phyloP scores from a whole-genome alignment of 1,140 invertebrate genomes.

The Papilio dardanus region DNA sequence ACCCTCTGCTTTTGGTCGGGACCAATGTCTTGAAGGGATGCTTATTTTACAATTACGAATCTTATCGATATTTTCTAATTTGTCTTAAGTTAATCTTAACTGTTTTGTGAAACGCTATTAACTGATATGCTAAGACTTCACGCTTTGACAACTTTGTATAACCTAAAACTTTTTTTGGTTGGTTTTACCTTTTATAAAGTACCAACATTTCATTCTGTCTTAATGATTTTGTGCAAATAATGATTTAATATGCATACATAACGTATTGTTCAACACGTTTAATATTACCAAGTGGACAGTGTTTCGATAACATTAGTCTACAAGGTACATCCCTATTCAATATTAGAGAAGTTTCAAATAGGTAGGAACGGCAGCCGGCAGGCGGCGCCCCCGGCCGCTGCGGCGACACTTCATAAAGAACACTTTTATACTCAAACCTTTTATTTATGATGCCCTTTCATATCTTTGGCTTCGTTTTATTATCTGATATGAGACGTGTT shows the following conservation, averaged over 20 bases:
- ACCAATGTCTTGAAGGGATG: conserved; percentile 59
- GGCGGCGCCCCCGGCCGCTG: conserved; percentile 57
- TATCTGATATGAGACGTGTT: conserved; percentile 54
- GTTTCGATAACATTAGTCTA: conserved; percentile 50
- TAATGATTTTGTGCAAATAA: no score
- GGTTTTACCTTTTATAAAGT: background rate
- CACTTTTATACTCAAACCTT: conserved; percentile 78
- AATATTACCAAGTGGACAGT: background rate
- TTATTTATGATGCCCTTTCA: conserved; percentile 78
- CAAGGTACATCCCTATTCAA: conserved; percentile 55
- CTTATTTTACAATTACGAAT: conserved; percentile 22
- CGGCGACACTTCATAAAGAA: conserved; percentile 80
- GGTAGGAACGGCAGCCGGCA: conserved; percentile 68
- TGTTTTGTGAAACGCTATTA: no score
- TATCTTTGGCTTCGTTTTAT: conserved; percentile 72
- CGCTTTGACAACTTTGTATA: background rate
- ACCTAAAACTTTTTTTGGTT: background rate
- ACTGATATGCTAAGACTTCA: background rate
- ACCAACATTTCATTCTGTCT: background rate
- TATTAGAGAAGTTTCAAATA: conserved; percentile 79
- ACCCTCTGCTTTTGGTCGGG: conserved; percentile 68
- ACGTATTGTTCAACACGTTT: background rate
- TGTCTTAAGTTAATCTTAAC: no score
- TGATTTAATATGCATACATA: background rate
- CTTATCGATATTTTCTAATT: conserved; percentile 34